Evolutionary conservation across 2,888 invertebrate species (phyloP).

Genomic region (Mesoligia furuncula): DNA sequence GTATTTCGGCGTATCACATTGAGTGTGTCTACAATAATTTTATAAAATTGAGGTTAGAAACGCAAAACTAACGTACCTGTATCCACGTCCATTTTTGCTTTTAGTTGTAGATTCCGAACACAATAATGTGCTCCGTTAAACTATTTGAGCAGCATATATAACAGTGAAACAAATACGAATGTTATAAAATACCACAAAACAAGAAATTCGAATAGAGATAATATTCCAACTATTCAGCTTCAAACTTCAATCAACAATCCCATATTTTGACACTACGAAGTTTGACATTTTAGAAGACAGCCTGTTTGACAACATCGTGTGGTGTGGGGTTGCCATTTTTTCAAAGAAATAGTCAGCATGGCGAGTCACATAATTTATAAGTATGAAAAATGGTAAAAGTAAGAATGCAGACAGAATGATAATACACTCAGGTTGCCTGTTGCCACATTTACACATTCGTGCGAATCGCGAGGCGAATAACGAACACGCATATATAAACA

Average conservation of each 20-base stretch:
- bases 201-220: neutral
- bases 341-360: no score
- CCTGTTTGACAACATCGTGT: no score
- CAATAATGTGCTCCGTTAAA: constrained; percentile 55
- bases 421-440: no score
- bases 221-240: neutral
- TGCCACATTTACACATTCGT: no score
- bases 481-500: no score
- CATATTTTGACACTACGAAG: constrained; percentile 9
- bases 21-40: neutral
- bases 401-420: no score
- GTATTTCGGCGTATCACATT: constrained; percentile 11
- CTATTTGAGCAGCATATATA: constrained; percentile 55
- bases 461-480: no score
- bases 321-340: no score
- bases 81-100: constrained; percentile 81
- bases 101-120: constrained; percentile 45
- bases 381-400: no score
- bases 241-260: neutral
- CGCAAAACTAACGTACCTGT: constrained; percentile 75
- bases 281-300: neutral
- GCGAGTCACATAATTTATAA: no score
- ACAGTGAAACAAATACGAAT: constrained; percentile 4
- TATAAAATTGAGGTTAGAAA: constrained; percentile 70
- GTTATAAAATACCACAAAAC: constrained; percentile 13